Evolutionary conservation across 2,888 invertebrate genomes (phyloP), one percentile per base, ranked within the genome.

Genomic region (Tetragnatha montana): DNA sequence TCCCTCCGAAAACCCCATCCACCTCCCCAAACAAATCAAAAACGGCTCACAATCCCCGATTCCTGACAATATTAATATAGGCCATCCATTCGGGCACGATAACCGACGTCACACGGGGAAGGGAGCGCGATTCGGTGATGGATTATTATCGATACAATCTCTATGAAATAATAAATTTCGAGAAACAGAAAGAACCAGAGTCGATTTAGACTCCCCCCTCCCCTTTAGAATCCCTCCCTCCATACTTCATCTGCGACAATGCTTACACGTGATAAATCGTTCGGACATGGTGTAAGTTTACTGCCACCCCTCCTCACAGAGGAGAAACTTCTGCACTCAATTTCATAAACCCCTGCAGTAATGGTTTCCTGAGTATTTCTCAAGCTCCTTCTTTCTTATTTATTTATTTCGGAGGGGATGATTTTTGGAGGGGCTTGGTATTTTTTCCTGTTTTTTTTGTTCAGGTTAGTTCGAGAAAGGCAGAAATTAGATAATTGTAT

Each of bases 291-390:
- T 73, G 73, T 86, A 73, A 86, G 73, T 86, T 86, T 74, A 80
- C 86, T 60, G 51, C 73, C 68, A 6, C 22, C 73, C 80, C n/a
- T 78, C 70, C 14, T 51, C 69, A 3, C 60, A 35, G 35, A n/a
- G 80, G 73, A 80, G 80, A 86, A 73, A 79, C 86, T 80, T 80
- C 73, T 79, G 86, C 80, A 86, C 86, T 86, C 86, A 86, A 86
- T 86, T 86, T 86, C 74, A 86, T 86, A 86, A 86, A 86, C 86
- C 86, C 73, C 86, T 35, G 35, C 35, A 68, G 80, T 86, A 86
- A 86, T 86, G 86, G 86, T 68, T 86, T 86, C 86, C 86, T 86
- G 86, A 86, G 86, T 86, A 86, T 86, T 86, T 86, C 73, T 86
- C 80, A 60, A 86, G 68, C 86, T 80, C 80, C 19, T 74, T 73